Base-by-base conservation (phyloP, 2,113 vertebrate genomes). In the Picathartes gymnocephalus region DNA sequence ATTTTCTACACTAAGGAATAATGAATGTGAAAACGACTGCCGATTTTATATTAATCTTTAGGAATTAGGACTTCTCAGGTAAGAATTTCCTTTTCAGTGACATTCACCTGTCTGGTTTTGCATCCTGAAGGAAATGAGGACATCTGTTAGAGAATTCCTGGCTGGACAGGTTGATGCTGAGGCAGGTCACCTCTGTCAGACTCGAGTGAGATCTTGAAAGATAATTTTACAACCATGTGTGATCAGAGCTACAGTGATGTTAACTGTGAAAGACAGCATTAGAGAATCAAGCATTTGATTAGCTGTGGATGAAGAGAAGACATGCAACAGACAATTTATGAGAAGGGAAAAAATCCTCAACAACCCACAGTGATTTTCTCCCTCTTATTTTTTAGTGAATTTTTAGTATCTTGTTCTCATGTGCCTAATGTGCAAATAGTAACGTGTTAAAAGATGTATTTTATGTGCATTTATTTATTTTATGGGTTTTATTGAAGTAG, bases 141-240 rank as follows among this genome's bases (percentile, higher is more conserved):
- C 15, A 24, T 28, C 57, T 74, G 16, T 48, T 27, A 24, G 48
- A 71, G 39, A 53, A 10, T 39, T n/a, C 11, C 13, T 4, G 4
- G 7, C 31, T 47, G 23, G 48, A 22, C 2, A 4, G 39, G 30
- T 25, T 62, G 31, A 7, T 79, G 22, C 65, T 3, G 16, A 45
- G 70, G 39, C 45, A 42, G 37, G 20, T 78, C 27, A 42, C 30
- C 30, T 1, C 35, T 58, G 35, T 40, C 15, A n/a, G 19, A 9
- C 16, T n/a, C 1, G 0, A 7, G 28, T 10, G 62, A 60, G 48
- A 31, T 13, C 27, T 31, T 39, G 56, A 11, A 11, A 39, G 40
- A 33, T 57, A 25, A 15, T 20, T 28, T 16, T 25, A 9, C 28
- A 70, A 4, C n/a, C 4, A 1, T 10, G 7, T 39, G 0, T 12